Conservation (phyloP, 37 sponge, comb jelly and placozoan genomes). For the Diacarnus erythraeanus region DNA sequence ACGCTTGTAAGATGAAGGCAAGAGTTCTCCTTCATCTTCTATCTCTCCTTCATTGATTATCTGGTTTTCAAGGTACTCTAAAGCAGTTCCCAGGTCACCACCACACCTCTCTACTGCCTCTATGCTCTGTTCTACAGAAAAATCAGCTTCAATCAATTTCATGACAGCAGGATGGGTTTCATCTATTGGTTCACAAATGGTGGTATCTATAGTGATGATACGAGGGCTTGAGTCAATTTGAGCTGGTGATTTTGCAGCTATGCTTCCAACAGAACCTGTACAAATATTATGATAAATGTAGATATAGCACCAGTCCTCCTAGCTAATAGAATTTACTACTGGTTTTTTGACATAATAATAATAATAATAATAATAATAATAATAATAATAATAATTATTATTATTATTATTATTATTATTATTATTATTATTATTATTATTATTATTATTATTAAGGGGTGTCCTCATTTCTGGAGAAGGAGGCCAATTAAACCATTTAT, state of each 20-base stretch:
- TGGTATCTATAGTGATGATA: neutral
- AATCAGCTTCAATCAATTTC: slow-evolving; percentile 18
- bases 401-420: too few relatives aligned
- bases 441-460: too few relatives aligned
- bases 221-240: neutral
- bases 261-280: neutral
- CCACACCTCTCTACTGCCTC: slow-evolving; percentile 24
- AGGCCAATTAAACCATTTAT: too few relatives aligned
- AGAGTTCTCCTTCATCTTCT: neutral
- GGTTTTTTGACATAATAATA: too few relatives aligned
- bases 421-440: too few relatives aligned
- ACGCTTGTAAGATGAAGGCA: neutral
- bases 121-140: slow-evolving; percentile 20
- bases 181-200: slow-evolving; percentile 4
- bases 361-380: too few relatives aligned
- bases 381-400: too few relatives aligned
- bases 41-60: neutral
- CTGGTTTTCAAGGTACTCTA: neutral
- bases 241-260: neutral
- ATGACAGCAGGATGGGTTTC: slow-evolving; percentile 26
- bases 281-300: too few relatives aligned
- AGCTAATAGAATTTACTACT: neutral
- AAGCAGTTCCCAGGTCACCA: neutral
- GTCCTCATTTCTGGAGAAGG: too few relatives aligned
- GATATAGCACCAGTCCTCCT: neutral